Percentiles rank a stretch among this genome's conserved stretches.
Evolutionary conservation across 2,797 vertebrate species (phyloP).

Genomic region (Poeciliopsis paucimaculata): DNA sequence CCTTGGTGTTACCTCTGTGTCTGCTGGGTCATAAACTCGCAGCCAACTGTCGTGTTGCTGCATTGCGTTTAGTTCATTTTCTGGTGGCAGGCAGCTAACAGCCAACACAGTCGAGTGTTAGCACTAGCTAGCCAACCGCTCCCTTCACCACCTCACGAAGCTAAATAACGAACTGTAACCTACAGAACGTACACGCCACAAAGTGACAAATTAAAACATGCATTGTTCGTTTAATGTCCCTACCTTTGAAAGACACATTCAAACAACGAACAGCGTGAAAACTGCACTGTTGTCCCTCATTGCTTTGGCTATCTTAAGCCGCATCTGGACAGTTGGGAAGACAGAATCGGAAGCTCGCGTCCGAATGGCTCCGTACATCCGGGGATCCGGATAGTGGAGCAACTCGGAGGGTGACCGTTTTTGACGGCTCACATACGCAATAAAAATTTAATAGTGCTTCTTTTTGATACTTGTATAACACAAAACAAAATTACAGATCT

Average conservation of each 20-base stretch:
- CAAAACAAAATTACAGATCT: accelerated
- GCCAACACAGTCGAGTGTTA: slow-evolving; percentile 25
- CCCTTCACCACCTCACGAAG: slow-evolving; percentile 12
- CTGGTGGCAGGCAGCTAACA: slow-evolving; percentile 4
- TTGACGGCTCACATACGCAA: background rate
- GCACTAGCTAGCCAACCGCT: slow-evolving; percentile 30
- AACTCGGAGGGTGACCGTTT: background rate
- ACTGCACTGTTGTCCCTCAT: slow-evolving; percentile 43
- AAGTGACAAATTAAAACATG: background rate
- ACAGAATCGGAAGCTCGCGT: background rate
- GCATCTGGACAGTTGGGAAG: slow-evolving; percentile 66
- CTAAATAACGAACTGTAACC: background rate
- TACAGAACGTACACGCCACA: accelerated
- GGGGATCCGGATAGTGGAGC: background rate
- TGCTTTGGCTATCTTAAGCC: slow-evolving; percentile 62
- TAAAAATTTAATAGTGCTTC: background rate
- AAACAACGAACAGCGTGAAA: slow-evolving; percentile 34
- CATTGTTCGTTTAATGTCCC: background rate
- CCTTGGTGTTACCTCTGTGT: background rate
- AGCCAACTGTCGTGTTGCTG: slow-evolving; percentile 36
- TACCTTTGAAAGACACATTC: slow-evolving; percentile 70
- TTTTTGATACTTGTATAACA: background rate
- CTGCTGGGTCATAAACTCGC: background rate
- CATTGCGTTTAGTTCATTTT: slow-evolving; percentile 45
- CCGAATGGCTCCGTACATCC: slow-evolving; percentile 45